A percentile compares a stretch with the other conserved stretches of the same genome.
Evolutionary conservation across 2,113 vertebrate genomes (phyloP).

Genomic region (Ovis aries): DNA sequence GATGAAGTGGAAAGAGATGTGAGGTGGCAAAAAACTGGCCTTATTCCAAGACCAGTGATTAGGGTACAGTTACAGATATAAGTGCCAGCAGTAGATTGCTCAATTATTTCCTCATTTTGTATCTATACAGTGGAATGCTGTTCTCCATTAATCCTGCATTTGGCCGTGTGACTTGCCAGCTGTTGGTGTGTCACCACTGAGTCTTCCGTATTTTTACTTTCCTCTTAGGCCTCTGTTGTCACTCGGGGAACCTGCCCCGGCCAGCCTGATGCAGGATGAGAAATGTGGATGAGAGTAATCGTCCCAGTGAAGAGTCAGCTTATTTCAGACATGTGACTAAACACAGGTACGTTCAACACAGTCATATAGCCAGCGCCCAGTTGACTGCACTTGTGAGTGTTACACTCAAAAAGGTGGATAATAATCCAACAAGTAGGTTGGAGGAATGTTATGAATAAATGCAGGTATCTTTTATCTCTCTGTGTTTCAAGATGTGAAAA

Average conservation of each 20-base stretch:
- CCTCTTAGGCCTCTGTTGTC: not conserved
- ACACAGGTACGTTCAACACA: not conserved
- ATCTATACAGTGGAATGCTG: not conserved
- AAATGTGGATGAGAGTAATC: not conserved
- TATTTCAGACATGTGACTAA: not conserved
- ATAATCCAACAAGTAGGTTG: not conserved
- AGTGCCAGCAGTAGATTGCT: not conserved
- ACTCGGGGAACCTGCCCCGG: not conserved
- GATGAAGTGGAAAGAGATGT: not conserved
- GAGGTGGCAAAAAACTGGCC: not conserved
- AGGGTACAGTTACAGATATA: not conserved
- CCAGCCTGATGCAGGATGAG: not conserved
- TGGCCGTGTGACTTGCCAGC: not conserved
- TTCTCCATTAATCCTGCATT: not conserved
- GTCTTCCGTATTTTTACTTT: not conserved
- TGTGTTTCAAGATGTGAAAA: slow-evolving; percentile 26
- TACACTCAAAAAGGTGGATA: not conserved
- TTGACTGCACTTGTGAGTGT: not conserved
- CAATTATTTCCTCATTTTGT: not conserved
- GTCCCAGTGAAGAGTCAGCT: not conserved
- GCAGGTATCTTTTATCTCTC: not conserved
- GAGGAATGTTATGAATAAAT: not conserved
- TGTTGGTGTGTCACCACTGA: not conserved
- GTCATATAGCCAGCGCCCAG: not conserved
- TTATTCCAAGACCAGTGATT: not conserved